Percentiles rank a stretch among this genome's conserved stretches.
Conservation (phyloP, 2,888 invertebrate genomes). For the Hoplodrina ambigua region DNA sequence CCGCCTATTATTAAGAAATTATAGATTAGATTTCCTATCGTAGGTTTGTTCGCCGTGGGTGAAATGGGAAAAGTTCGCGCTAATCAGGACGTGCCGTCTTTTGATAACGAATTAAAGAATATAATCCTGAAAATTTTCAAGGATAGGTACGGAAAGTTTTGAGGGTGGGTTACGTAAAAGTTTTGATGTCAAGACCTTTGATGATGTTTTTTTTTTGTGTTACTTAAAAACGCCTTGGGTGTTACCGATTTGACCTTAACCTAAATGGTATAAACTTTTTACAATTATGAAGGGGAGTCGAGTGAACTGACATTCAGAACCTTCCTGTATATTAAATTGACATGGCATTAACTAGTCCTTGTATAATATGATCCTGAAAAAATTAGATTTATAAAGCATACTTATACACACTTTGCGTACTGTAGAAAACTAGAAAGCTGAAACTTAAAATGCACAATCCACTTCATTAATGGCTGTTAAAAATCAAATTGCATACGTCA, state of each 20-base stretch:
- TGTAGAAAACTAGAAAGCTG: no score
- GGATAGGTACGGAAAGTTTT: slow-evolving; percentile 8
- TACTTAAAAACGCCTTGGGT: background rate
- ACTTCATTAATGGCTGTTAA: background rate
- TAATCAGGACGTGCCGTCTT: slow-evolving; percentile 65
- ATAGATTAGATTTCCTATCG: slow-evolving; percentile 65
- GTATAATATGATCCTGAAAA: no score
- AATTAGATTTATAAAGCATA: no score
- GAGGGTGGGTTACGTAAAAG: slow-evolving; percentile 15
- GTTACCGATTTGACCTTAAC: background rate
- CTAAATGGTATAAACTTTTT: background rate
- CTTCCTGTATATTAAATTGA: background rate
- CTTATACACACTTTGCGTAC: no score
- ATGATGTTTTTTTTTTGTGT: slow-evolving; percentile 3
- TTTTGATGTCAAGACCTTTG: slow-evolving; percentile 12
- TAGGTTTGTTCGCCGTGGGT: slow-evolving; percentile 57
- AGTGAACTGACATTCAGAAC: background rate
- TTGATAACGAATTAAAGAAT: slow-evolving; percentile 62
- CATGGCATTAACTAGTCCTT: no score
- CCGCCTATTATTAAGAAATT: slow-evolving; percentile 65
- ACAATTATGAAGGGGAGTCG: no score
- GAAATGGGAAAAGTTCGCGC: slow-evolving; percentile 64
- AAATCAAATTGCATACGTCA: slow-evolving; percentile 1
- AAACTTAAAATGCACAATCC: no score
- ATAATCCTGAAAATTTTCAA: slow-evolving; percentile 35